phyloP scores from a whole-genome alignment of 2,113 vertebrate species.

The Hiodon alosoides region DNA sequence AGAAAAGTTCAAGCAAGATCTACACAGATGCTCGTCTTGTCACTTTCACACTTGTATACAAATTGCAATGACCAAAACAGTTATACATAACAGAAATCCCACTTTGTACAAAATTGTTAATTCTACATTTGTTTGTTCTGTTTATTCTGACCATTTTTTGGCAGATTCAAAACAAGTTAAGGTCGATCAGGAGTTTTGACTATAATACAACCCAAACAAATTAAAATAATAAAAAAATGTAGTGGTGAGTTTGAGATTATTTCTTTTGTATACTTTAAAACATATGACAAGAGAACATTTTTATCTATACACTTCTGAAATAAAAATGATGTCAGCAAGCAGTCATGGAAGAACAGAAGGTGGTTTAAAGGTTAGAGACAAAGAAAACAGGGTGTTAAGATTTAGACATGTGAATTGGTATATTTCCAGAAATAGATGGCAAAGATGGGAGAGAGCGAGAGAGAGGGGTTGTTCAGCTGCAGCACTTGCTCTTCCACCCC shows the following conservation, averaged over 20 bases:
- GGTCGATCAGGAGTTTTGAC: slow-evolving; percentile 37
- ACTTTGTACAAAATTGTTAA: slow-evolving; percentile 86
- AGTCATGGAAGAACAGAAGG: slow-evolving; percentile 66
- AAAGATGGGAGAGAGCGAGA: slow-evolving; percentile 52
- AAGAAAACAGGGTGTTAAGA: slow-evolving; percentile 45
- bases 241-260: slow-evolving; percentile 62
- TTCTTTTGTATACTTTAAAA: slow-evolving; percentile 60
- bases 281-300: slow-evolving; percentile 79
- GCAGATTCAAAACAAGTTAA: slow-evolving; percentile 44
- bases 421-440: slow-evolving; percentile 68
- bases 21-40: slow-evolving; percentile 57
- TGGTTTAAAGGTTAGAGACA: slow-evolving; percentile 53
- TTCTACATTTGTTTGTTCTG: slow-evolving; percentile 60
- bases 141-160: slow-evolving; percentile 75
- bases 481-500: slow-evolving; percentile 98
- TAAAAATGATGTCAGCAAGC: slow-evolving; percentile 76
- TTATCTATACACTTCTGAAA: slow-evolving; percentile 71
- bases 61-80: slow-evolving; percentile 64
- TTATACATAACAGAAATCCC: slow-evolving; percentile 75
- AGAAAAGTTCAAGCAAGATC: slow-evolving; percentile 63
- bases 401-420: slow-evolving; percentile 68
- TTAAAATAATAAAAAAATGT: slow-evolving; percentile 68
- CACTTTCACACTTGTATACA: slow-evolving; percentile 73
- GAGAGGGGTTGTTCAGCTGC: slow-evolving; percentile 72
- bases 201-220: slow-evolving; percentile 56